phyloP scores from a whole-genome alignment of 2,113 vertebrate genomes.

The Xerus inauris region DNA sequence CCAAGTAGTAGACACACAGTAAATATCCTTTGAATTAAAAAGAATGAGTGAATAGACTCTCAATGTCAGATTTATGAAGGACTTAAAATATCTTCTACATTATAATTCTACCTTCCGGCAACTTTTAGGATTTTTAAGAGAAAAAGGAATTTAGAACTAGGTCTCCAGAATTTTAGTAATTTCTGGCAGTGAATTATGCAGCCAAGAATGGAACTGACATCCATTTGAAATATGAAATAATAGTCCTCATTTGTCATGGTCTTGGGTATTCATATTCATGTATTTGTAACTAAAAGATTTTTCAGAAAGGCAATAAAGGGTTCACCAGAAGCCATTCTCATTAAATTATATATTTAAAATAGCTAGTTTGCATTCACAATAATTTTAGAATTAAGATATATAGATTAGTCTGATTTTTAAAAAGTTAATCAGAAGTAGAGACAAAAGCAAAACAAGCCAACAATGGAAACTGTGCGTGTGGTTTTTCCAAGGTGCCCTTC shows the following conservation, averaged over 20 bases:
- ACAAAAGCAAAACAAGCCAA: neutral
- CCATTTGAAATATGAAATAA: constrained; percentile 76
- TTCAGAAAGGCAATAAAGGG: constrained; percentile 51
- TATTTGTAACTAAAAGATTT: constrained; percentile 70
- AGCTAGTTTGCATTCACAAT: neutral
- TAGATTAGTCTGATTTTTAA: neutral
- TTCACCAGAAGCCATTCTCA: constrained; percentile 37
- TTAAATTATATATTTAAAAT: constrained; percentile 47
- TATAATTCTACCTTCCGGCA: constrained; percentile 38
- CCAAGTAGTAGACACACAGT: neutral
- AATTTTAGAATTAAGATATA: constrained; percentile 33
- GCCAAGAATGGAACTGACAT: constrained; percentile 56
- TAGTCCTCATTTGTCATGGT: constrained; percentile 78
- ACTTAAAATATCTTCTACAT: constrained; percentile 41
- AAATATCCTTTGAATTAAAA: neutral
- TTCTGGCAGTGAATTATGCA: constrained; percentile 70
- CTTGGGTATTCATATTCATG: constrained; percentile 61
- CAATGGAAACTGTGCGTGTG: neutral
- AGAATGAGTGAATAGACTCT: neutral
- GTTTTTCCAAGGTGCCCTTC: neutral
- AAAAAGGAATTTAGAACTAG: constrained; percentile 42
- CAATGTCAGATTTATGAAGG: neutral
- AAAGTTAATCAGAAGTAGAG: constrained; percentile 46
- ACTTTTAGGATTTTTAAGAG: constrained; percentile 36
- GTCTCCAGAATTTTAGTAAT: constrained; percentile 59